Evolutionary conservation across 2,888 invertebrate genomes (phyloP).

Genomic region (Megamerina dolium): DNA sequence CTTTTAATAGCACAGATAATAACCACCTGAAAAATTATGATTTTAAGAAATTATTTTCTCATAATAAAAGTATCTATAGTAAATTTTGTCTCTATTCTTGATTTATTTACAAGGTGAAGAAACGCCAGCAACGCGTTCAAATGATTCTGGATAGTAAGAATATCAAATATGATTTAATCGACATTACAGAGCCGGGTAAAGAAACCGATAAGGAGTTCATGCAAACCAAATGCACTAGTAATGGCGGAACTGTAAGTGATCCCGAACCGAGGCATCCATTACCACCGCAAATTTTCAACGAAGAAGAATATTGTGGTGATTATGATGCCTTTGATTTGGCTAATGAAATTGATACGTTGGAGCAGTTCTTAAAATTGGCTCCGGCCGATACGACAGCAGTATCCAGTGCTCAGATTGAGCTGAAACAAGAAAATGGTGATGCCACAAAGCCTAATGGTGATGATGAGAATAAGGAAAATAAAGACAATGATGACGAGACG

Average conservation of each 20-base stretch:
- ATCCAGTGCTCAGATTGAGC: constrained; percentile 51
- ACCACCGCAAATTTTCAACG: constrained; percentile 93
- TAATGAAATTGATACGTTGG: constrained; percentile 84
- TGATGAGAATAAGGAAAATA: constrained; percentile 40
- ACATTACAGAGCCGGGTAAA: constrained; percentile 90
- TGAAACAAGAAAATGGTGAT: constrained; percentile 41
- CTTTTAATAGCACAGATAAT: too few relatives aligned
- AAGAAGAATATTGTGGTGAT: constrained; percentile 81
- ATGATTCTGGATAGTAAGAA: constrained; percentile 90
- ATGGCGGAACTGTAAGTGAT: constrained; percentile 68
- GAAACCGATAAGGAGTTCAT: constrained; percentile 86
- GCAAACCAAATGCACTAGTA: constrained; percentile 77
- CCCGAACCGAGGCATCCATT: constrained; percentile 70
- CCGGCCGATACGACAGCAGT: constrained; percentile 51
- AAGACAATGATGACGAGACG: constrained; percentile 14
- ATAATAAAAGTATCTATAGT: too few relatives aligned
- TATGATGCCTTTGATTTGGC: constrained; percentile 89
- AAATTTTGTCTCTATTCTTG: too few relatives aligned
- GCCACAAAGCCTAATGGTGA: constrained; percentile 39
- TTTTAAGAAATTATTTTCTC: too few relatives aligned
- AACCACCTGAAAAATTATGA: too few relatives aligned
- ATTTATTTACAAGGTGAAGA: too few relatives aligned
- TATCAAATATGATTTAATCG: constrained; percentile 83
- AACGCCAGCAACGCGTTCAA: constrained; percentile 86
- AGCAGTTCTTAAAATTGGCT: constrained; percentile 76